These are phyloP conservation scores for Littorina saxatilis DNA, from an alignment of 1,140 invertebrate genomes.

Conservation along the genomic window DNA sequence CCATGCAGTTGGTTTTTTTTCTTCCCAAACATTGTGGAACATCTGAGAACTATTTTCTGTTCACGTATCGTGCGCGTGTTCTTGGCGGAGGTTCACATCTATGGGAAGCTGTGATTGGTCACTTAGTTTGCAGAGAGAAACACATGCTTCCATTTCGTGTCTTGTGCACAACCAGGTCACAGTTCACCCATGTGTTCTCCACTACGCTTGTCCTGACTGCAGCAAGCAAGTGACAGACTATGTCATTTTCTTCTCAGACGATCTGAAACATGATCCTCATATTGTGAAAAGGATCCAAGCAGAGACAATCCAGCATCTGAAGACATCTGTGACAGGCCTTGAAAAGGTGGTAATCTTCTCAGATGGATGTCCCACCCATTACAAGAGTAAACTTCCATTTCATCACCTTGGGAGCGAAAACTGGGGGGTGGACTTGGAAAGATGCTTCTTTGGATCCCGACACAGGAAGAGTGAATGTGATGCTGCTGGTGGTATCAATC, in stretches of 20 bases:
- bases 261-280: slow-evolving; percentile 4
- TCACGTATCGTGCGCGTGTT: too few relatives aligned
- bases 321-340: neutral
- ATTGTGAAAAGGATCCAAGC: neutral
- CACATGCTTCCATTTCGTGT: too few relatives aligned
- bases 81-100: too few relatives aligned
- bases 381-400: slow-evolving; percentile 5
- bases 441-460: neutral
- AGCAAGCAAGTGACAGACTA: neutral
- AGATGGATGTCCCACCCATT: slow-evolving; percentile 23
- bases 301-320: neutral
- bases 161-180: slow-evolving; percentile 1
- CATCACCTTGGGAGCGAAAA: neutral
- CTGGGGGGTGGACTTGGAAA: neutral
- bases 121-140: too few relatives aligned
- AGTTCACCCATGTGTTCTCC: slow-evolving; percentile 13
- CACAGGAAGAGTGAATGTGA: slow-evolving; percentile 10
- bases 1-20: too few relatives aligned
- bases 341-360: slow-evolving; percentile 1
- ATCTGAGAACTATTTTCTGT: too few relatives aligned
- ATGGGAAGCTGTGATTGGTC: too few relatives aligned
- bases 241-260: slow-evolving; percentile 15
- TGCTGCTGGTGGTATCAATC: neutral
- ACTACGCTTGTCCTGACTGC: neutral
- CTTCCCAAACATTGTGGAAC: too few relatives aligned